Evolutionary conservation across 2,797 vertebrate genomes (phyloP).

Genomic region (Tenualosa thibaudeaui): DNA sequence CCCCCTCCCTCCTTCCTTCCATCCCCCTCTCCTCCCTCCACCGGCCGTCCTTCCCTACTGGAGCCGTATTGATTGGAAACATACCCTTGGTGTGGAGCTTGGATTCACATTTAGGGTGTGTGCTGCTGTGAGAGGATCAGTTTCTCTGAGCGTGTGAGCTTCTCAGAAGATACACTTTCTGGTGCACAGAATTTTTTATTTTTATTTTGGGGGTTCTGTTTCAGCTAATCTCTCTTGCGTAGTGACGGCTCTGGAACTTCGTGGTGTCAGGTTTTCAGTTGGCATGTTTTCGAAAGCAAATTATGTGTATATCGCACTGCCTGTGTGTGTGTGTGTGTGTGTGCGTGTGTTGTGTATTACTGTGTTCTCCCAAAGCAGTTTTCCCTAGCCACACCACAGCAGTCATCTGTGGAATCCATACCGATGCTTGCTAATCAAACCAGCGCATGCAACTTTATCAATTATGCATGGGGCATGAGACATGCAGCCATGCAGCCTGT

Average conservation of each 20-base stretch:
- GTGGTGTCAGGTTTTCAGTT: no score
- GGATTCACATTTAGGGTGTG: neutral
- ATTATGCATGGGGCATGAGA: conserved; percentile 22
- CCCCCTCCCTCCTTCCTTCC: neutral
- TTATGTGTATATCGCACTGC: neutral
- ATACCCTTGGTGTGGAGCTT: conserved; percentile 25
- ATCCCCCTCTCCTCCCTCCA: neutral
- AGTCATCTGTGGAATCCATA: no score
- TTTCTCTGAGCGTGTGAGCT: neutral
- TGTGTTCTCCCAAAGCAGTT: neutral
- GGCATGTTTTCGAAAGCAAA: neutral
- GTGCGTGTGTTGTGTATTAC: neutral
- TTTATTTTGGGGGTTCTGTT: neutral
- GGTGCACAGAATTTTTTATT: neutral
- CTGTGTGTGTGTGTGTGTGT: neutral
- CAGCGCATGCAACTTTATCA: no score
- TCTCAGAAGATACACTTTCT: neutral
- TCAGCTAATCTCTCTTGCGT: neutral
- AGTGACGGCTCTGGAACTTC: no score
- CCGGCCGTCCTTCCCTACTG: neutral
- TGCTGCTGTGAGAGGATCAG: neutral
- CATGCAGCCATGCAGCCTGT: conserved; percentile 15
- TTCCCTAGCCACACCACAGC: no score
- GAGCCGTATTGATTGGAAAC: conserved; percentile 40
- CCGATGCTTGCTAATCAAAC: no score